Base-by-base conservation (phyloP, 2,113 vertebrate genomes). In the Ameiurus melas region DNA sequence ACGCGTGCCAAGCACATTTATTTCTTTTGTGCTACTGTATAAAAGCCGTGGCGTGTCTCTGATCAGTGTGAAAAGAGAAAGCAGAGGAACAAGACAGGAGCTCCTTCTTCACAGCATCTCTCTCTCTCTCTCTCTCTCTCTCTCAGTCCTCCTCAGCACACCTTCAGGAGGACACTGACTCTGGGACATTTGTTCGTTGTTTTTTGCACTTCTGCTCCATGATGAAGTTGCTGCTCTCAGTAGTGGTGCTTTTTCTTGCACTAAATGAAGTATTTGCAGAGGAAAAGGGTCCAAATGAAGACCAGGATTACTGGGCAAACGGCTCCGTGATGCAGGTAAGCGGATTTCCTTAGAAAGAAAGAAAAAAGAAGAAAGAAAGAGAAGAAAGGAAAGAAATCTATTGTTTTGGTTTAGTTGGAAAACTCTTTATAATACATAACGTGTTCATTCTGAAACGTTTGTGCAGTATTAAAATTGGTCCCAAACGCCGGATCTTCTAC, bases 281-380 rank as follows among this genome's bases (percentile, higher is more conserved):
- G 79, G 97, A 98, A 78, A 92, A 95, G 58, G 95, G 94, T 25
- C 90, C 94, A 47, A 93, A 91, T 68, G 97, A 97, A 89, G 97
- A 97, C 66, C 92, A 95, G 9, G 96, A 95, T 92, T 97, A 97
- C 91, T 99, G 97, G 97, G 95, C 96, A 0, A 96, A 95, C 89
- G 91, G 91, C 8, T 95, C 96, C 47, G 95, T 94, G 78, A 93
- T 92, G 39, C 97, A 97, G 97, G 98, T 98, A 94, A 85, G 68
- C 30, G 0, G 12, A 10, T 55, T 25, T 3, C 0, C 5, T 47
- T 3, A n/a, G 0, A 19, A n/a, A 5, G 13, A 4, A 27, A 33
- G 13, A 36, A 57, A 20, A 12, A 57, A 33, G 20, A 19, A 0
- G 33, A 22, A 47, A 47, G 2, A 6, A 78, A 14, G 8, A n/a